A percentile compares a stretch with the other conserved stretches of the same genome.
Evolutionary conservation across 2,113 vertebrate species (phyloP).

Genomic region (Rattus norvegicus): DNA sequence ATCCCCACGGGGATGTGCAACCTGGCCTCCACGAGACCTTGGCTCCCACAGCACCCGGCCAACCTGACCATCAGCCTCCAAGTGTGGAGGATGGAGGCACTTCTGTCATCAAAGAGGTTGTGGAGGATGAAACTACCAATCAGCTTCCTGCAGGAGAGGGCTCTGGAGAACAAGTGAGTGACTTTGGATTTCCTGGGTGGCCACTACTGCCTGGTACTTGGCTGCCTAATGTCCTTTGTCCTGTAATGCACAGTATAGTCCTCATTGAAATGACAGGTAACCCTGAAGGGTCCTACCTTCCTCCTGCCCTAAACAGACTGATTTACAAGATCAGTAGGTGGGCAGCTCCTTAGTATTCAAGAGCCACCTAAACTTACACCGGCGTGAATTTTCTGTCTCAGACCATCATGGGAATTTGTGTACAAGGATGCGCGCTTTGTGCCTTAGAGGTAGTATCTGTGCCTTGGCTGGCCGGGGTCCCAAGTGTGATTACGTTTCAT

Average conservation of each 20-base stretch:
- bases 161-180: slow-evolving; percentile 85
- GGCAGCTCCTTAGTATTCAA: not conserved
- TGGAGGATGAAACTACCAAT: not conserved
- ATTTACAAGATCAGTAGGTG: not conserved
- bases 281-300: not conserved
- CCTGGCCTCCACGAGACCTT: slow-evolving; percentile 9
- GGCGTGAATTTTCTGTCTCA: not conserved
- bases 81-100: not conserved
- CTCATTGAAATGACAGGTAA: not conserved
- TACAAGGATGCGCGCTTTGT: not conserved
- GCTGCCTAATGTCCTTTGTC: not conserved
- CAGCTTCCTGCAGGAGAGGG: slow-evolving; percentile 78
- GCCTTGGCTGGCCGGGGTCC: not conserved
- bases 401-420: rapidly evolving
- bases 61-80: not conserved
- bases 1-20: not conserved
- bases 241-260: rapidly evolving
- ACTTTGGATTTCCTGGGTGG: not conserved
- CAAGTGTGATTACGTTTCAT: no score
- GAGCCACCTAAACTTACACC: not conserved
- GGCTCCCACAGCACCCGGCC: not conserved
- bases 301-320: not conserved
- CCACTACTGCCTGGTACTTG: not conserved
- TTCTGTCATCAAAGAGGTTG: not conserved
- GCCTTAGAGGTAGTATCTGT: not conserved